Evolutionary conservation across 2,888 invertebrate species (phyloP).

Genomic region (Coelopa pilipes): DNA sequence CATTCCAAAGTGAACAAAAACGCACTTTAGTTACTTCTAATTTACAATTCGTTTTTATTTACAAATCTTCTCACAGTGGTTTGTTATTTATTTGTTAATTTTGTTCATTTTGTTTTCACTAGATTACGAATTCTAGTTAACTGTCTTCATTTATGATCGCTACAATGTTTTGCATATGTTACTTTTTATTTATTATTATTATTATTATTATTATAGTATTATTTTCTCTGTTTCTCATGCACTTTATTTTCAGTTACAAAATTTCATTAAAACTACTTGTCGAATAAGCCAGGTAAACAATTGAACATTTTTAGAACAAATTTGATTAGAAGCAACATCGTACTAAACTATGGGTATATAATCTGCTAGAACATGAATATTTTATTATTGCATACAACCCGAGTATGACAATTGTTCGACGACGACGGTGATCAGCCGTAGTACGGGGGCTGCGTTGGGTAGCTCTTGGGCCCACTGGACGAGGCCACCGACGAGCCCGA

Average conservation of each 20-base stretch:
- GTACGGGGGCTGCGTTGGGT: slow-evolving; percentile 64
- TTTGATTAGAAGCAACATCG: background rate
- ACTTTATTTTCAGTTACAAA: background rate
- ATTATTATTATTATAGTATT: background rate
- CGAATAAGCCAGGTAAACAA: too few relatives aligned
- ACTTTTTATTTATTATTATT: background rate
- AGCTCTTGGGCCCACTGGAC: slow-evolving; percentile 54
- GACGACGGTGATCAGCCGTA: slow-evolving; percentile 48
- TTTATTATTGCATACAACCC: background rate
- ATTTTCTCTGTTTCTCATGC: too few relatives aligned
- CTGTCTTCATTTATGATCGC: too few relatives aligned
- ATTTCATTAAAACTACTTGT: too few relatives aligned
- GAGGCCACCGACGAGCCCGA: slow-evolving; percentile 41
- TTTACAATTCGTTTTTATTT: slow-evolving; percentile 29
- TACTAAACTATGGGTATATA: background rate
- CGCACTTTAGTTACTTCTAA: background rate
- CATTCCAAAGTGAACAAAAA: background rate
- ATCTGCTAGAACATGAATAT: background rate
- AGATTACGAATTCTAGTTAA: background rate
- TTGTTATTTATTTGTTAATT: background rate
- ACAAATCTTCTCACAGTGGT: slow-evolving; percentile 17
- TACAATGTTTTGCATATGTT: background rate
- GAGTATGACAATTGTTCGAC: background rate
- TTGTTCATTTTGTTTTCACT: slow-evolving; percentile 13
- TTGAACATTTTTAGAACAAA: background rate